Conservation (phyloP, 1,140 invertebrate genomes). For the Cecropterus lyciades region DNA sequence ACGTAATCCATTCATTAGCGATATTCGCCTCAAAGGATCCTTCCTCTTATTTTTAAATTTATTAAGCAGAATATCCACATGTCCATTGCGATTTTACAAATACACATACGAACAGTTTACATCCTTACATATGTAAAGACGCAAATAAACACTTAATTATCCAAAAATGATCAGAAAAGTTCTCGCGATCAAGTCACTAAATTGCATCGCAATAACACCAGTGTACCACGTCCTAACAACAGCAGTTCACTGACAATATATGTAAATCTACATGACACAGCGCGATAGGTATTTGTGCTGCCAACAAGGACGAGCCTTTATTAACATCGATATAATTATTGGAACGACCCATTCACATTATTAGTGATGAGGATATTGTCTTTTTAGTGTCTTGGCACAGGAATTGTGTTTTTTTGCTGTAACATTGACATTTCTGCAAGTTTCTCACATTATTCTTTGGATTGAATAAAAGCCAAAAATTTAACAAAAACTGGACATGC, state of each 20-base stretch:
- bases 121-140: not conserved
- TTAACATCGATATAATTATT: constrained; percentile 29
- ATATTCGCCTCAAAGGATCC: no score
- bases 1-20: no score
- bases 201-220: not conserved
- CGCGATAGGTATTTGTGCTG: constrained; percentile 45
- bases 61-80: no score
- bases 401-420: not conserved
- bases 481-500: no score
- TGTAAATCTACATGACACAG: constrained; percentile 47
- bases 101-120: not conserved
- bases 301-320: constrained; percentile 42
- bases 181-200: not conserved
- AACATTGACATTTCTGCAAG: not conserved
- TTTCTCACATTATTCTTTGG: not conserved
- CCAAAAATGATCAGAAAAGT: not conserved
- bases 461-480: no score
- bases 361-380: constrained; percentile 2
- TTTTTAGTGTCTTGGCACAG: not conserved
- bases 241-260: constrained; percentile 34
- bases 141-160: not conserved
- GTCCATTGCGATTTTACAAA: no score
- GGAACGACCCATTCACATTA: not conserved
- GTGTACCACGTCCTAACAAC: constrained; percentile 16
- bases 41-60: no score